Evolutionary conservation across 2,888 invertebrate genomes (phyloP).

Genomic region (Leptinotarsa rubiginosa): DNA sequence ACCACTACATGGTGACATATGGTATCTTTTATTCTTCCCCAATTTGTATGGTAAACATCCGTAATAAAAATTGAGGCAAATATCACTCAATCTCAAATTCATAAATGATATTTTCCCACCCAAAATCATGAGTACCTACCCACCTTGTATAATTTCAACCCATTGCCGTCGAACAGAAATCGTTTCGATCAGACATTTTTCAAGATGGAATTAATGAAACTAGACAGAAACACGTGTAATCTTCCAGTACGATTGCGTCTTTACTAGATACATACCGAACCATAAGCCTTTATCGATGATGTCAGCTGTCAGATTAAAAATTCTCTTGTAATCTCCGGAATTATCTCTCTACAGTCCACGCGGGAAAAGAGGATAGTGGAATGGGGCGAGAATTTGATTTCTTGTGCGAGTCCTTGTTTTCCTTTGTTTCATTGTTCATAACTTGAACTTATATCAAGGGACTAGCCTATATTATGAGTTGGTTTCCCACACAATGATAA

Average conservation of each 20-base stretch:
- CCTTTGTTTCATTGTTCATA: neutral
- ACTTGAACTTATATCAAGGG: no score
- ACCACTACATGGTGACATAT: no score
- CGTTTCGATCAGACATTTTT: neutral
- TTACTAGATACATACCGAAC: neutral
- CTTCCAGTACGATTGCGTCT: neutral
- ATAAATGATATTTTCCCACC: neutral
- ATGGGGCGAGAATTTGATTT: neutral
- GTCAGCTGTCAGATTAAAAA: slow-evolving; percentile 5
- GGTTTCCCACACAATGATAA: no score
- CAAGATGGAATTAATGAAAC: neutral
- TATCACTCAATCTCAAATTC: no score
- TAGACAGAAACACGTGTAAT: slow-evolving; percentile 9
- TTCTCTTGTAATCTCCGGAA: neutral
- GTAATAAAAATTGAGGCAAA: no score
- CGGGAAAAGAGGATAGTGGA: neutral
- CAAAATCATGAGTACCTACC: neutral
- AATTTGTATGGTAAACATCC: no score
- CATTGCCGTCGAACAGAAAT: neutral
- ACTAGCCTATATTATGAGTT: neutral
- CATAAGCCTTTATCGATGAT: slow-evolving; percentile 1
- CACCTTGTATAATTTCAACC: no score
- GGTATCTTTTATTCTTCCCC: no score
- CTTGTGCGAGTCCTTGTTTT: neutral
- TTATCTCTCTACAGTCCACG: neutral